Conservation (phyloP, 2,797 vertebrate genomes). For the Hippopotamyrus pictus region DNA sequence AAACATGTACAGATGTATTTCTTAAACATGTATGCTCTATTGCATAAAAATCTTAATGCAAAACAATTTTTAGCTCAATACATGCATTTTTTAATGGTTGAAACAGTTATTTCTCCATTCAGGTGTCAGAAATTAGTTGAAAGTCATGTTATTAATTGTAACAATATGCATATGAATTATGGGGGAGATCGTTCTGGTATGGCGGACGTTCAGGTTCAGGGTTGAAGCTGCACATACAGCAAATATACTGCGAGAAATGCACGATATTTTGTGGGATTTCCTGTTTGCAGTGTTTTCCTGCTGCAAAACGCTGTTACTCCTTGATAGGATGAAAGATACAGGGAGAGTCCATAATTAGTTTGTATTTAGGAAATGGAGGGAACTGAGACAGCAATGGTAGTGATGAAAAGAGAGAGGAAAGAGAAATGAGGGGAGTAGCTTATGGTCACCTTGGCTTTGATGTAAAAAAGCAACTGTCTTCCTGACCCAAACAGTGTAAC, state of each 20-base stretch:
- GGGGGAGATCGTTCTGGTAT: background rate
- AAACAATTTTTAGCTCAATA: background rate
- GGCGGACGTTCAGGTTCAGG: background rate
- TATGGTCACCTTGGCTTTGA: constrained; percentile 58
- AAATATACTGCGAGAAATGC: no score
- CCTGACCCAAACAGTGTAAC: constrained; percentile 57
- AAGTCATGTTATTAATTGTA: background rate
- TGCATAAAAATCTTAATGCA: background rate
- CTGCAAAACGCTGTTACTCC: background rate
- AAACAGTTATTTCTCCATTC: background rate
- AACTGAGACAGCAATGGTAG: constrained; percentile 26
- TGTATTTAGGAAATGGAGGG: constrained; percentile 15
- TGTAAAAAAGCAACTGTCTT: constrained; percentile 46
- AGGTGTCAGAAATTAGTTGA: background rate
- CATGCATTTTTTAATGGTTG: background rate
- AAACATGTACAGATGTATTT: background rate
- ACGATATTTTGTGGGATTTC: background rate
- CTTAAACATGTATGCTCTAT: background rate
- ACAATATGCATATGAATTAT: background rate
- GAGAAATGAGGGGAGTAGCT: constrained; percentile 36
- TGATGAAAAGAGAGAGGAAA: constrained; percentile 26
- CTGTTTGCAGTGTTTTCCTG: constrained; percentile 4
- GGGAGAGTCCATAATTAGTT: background rate
- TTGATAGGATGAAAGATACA: background rate
- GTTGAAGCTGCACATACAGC: background rate